Evolutionary conservation across 2,888 invertebrate genomes (phyloP).

Genomic region (Stenodera caucasica): DNA sequence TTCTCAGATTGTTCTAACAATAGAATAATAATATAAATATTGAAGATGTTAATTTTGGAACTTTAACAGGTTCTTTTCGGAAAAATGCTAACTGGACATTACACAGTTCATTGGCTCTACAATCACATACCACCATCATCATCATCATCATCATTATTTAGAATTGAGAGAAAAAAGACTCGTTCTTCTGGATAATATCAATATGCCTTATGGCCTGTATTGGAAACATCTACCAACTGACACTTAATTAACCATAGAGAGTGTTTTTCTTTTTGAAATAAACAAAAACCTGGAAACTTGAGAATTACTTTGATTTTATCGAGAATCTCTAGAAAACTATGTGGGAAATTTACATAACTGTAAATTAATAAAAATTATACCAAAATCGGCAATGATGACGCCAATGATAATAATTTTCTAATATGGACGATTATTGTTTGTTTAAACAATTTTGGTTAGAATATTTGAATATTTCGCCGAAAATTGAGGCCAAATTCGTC

Average conservation of each 20-base stretch:
- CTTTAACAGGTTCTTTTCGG: background rate
- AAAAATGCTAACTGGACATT: slow-evolving; percentile 16
- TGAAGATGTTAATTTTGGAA: background rate
- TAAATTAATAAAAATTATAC: background rate
- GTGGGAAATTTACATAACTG: no score
- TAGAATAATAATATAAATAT: slow-evolving; percentile 13
- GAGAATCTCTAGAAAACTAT: no score
- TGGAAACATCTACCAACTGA: background rate
- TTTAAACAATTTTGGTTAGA: background rate
- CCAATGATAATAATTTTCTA: background rate
- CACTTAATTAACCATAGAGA: background rate
- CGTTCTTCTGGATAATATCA: background rate
- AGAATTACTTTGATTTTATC: no score
- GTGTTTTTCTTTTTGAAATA: background rate
- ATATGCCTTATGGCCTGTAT: background rate
- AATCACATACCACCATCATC: slow-evolving; percentile 5
- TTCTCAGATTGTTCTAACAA: slow-evolving; percentile 17
- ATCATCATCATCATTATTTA: background rate
- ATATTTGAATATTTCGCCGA: background rate
- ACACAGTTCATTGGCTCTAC: slow-evolving; percentile 28
- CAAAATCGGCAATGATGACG: background rate
- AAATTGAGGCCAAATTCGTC: background rate
- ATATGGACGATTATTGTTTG: background rate
- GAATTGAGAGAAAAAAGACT: background rate
- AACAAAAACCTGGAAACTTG: background rate